Evolutionary conservation across 2,888 invertebrate genomes (phyloP).

Genomic region (Polymixis flavicincta): DNA sequence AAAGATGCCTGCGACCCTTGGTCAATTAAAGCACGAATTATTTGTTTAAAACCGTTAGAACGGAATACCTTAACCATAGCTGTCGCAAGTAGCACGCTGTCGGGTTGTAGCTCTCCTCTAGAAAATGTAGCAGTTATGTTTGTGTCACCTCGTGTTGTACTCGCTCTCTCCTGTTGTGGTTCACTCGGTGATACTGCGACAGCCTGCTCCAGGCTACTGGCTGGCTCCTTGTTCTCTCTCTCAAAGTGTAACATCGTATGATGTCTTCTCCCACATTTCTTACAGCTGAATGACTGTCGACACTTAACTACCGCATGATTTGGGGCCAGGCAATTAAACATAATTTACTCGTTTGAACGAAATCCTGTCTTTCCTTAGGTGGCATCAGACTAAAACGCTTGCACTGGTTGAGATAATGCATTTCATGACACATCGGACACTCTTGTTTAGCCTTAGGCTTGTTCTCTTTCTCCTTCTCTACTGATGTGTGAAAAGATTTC

Average conservation of each 20-base stretch:
- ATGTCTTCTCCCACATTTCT: background rate
- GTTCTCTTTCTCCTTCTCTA: background rate
- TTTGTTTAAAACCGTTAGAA: slow-evolving; percentile 12
- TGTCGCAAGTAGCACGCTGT: slow-evolving; percentile 14
- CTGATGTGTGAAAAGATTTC: background rate
- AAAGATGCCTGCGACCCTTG: slow-evolving; percentile 35
- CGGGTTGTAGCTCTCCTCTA: slow-evolving; percentile 12
- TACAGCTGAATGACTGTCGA: background rate
- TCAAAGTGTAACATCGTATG: background rate
- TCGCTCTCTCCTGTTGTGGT: background rate
- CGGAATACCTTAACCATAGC: slow-evolving; percentile 6
- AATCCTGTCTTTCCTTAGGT: slow-evolving; percentile 11
- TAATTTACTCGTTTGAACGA: slow-evolving; percentile 4
- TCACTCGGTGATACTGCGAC: too few species aligned
- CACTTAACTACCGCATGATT: too few species aligned
- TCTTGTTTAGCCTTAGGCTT: background rate
- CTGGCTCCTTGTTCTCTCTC: too few species aligned
- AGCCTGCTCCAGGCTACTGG: too few species aligned
- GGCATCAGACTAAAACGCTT: background rate
- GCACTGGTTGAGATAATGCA: background rate
- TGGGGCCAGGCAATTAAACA: slow-evolving; percentile 1
- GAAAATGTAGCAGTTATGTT: slow-evolving; percentile 16
- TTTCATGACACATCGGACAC: slow-evolving; percentile 1
- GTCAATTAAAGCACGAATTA: slow-evolving; percentile 20
- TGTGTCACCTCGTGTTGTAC: slow-evolving; percentile 7